A percentile compares a stretch with the other conserved stretches of the same genome.
These are phyloP conservation scores for Actinostola sp. DNA, from an alignment of 92 coral and sea anemone species.

Conservation along the genomic window DNA sequence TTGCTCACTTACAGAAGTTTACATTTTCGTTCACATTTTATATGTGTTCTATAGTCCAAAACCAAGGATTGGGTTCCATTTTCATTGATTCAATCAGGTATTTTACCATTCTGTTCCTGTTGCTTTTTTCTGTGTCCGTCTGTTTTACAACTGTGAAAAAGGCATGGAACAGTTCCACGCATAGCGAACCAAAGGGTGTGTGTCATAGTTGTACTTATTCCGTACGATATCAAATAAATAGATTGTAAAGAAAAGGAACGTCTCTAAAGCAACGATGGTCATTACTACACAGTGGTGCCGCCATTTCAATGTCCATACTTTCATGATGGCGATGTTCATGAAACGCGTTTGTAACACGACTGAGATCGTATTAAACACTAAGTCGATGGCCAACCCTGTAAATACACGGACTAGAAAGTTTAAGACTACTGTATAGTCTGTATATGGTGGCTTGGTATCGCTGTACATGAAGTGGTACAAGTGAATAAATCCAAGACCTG, in stretches of 20 bases:
- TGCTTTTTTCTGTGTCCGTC: too few species aligned
- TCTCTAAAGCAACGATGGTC: background rate
- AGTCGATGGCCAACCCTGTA: slow-evolving; percentile 48
- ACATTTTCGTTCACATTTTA: too few species aligned
- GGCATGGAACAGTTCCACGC: slow-evolving; percentile 16
- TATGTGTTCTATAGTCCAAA: too few species aligned
- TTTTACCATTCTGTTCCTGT: too few species aligned
- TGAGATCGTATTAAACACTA: background rate
- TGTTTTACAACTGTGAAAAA: slow-evolving; percentile 14
- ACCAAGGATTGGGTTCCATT: too few species aligned
- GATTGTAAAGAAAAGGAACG: background rate
- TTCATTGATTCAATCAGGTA: too few species aligned
- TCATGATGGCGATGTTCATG: background rate
- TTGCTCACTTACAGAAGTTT: too few species aligned
- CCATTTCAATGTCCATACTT: background rate
- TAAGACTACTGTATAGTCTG: slow-evolving; percentile 14
- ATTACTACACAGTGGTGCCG: background rate
- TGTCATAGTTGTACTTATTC: background rate
- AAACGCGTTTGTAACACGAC: background rate
- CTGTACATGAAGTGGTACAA: slow-evolving; percentile 59
- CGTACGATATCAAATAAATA: background rate
- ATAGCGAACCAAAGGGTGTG: background rate
- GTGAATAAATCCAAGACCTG: slow-evolving; percentile 59
- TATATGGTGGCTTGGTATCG: slow-evolving; percentile 30
- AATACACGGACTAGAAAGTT: slow-evolving; percentile 37